These are phyloP conservation scores for Rotaria macrura DNA, from an alignment of 2,888 invertebrate genomes.

Conservation along the genomic window DNA sequence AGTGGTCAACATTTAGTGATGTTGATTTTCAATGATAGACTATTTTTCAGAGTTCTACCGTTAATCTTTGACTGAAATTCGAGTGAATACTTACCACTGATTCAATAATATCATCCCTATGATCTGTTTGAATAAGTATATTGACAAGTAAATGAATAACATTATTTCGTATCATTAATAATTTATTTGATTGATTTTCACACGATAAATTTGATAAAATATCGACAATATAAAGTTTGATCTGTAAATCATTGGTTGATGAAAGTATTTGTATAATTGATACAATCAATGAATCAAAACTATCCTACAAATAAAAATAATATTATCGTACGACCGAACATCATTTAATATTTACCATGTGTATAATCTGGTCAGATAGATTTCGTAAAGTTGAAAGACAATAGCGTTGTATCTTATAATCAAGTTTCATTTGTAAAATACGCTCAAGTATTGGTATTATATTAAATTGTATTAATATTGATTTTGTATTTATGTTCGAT, in stretches of 20 bases:
- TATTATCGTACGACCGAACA: neutral
- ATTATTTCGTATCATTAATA: neutral
- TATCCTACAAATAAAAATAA: neutral
- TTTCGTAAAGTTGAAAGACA: neutral
- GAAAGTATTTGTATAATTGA: neutral
- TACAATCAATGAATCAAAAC: neutral
- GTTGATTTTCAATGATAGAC: too few species aligned
- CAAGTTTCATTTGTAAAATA: neutral
- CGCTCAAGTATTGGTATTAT: neutral
- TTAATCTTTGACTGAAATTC: neutral
- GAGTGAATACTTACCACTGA: neutral
- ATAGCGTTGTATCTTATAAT: neutral
- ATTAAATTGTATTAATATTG: neutral
- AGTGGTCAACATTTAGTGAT: too few species aligned
- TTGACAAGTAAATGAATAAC: neutral
- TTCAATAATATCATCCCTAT: neutral
- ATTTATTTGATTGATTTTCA: neutral
- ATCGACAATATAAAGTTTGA: neutral
- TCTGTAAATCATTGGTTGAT: neutral
- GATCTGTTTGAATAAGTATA: neutral
- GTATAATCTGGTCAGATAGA: neutral
- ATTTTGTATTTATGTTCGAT: neutral
- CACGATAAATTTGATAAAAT: neutral
- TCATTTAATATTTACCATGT: neutral
- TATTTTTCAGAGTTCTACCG: too few species aligned